These are phyloP conservation scores for Saxidomus purpurata DNA, from an alignment of 1,140 invertebrate genomes.

Conservation along the genomic window DNA sequence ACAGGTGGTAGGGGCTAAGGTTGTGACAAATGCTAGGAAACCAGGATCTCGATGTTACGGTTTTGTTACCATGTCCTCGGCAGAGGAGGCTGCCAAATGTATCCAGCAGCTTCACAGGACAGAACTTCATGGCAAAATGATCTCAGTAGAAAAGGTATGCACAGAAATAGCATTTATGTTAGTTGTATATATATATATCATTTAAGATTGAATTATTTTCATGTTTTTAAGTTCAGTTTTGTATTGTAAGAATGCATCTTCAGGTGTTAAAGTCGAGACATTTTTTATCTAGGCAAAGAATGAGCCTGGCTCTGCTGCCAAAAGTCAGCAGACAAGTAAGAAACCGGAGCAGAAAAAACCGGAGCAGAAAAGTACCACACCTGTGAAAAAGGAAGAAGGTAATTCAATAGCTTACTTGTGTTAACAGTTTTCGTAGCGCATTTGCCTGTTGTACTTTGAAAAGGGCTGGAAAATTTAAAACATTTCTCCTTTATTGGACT, in stretches of 20 bases:
- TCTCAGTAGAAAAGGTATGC: conserved; percentile 95
- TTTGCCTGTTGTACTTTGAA: too few species aligned
- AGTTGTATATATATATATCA: too few species aligned
- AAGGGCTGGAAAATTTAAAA: too few species aligned
- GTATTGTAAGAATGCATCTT: too few species aligned
- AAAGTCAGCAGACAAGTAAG: conserved; percentile 59
- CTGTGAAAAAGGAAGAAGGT: conserved; percentile 74
- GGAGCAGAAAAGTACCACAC: conserved; percentile 70
- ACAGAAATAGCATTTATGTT: too few species aligned
- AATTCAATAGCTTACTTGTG: too few species aligned
- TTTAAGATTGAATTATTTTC: too few species aligned
- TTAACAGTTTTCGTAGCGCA: too few species aligned
- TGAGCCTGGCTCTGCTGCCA: conserved; percentile 77
- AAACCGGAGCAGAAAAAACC: conserved; percentile 67
- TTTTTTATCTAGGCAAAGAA: conserved; percentile 85
- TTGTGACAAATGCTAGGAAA: conserved; percentile 97
- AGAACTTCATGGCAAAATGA: conserved; percentile 96
- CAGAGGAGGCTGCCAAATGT: conserved; percentile 95
- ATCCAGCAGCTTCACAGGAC: conserved; percentile 96
- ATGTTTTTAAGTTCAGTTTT: too few species aligned
- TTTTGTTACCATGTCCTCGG: conserved; percentile 96
- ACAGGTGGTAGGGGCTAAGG: conserved; percentile 94
- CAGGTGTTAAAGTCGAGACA: too few species aligned
- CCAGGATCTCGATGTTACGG: conserved; percentile 97
- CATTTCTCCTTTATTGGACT: too few species aligned